phyloP scores from a whole-genome alignment of 1,140 invertebrate species.

The Cydia amplana region DNA sequence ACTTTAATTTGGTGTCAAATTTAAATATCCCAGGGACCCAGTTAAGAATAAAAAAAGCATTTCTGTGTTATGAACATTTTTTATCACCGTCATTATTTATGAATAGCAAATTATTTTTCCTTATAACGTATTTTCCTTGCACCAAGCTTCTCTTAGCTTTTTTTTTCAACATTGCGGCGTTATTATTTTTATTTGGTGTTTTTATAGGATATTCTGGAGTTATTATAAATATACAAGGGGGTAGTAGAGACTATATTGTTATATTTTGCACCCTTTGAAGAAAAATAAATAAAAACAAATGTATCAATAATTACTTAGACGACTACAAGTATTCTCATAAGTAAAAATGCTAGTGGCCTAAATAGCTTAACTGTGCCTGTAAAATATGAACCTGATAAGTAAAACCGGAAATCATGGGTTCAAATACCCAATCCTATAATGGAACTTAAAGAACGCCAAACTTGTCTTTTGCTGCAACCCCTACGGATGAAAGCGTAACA shows the following conservation, averaged over 20 bases:
- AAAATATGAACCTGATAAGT: no score
- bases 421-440: no score
- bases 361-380: no score
- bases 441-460: not conserved
- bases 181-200: conserved; percentile 4
- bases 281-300: no score
- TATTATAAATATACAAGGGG: not conserved
- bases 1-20: not conserved
- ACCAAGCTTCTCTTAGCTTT: not conserved
- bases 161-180: not conserved
- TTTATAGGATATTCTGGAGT: not conserved
- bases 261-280: no score
- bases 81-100: conserved; percentile 3
- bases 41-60: not conserved
- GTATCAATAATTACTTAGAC: no score
- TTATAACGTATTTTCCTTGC: not conserved
- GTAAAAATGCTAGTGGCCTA: no score
- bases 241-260: no score
- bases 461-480: not conserved
- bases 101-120: not conserved
- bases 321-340: no score
- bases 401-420: no score
- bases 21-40: not conserved
- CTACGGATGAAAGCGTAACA: conserved; percentile 11
- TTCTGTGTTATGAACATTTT: not conserved